Evolutionary conservation across 2,888 invertebrate genomes (phyloP).

Genomic region (Mayetiola destructor): DNA sequence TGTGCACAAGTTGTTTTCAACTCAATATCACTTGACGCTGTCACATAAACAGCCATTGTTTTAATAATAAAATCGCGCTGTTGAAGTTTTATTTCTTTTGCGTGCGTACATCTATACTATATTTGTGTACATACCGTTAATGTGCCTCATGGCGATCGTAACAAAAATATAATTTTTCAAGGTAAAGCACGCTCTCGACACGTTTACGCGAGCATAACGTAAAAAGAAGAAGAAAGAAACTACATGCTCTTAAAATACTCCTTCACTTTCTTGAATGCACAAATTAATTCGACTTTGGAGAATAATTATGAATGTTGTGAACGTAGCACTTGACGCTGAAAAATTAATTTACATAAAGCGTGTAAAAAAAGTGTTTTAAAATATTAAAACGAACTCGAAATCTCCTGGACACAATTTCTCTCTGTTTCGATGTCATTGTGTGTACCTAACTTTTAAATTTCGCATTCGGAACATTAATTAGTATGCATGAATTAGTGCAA

Average conservation of each 20-base stretch:
- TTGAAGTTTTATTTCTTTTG: background rate
- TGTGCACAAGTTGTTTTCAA: no score
- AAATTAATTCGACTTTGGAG: constrained; percentile 11
- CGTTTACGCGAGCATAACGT: no score
- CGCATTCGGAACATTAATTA: no score
- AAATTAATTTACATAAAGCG: constrained; percentile 9
- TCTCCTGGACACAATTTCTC: no score
- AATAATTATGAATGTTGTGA: constrained; percentile 5
- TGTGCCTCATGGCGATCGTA: constrained; percentile 6
- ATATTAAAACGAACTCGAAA: no score
- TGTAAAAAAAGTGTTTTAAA: background rate
- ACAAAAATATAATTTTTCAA: background rate
- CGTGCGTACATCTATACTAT: background rate
- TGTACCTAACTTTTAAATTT: no score
- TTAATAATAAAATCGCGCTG: no score
- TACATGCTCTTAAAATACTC: background rate
- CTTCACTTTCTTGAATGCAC: background rate
- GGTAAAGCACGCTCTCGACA: background rate
- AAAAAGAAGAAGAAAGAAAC: background rate
- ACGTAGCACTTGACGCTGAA: constrained; percentile 1
- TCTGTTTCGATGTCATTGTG: no score
- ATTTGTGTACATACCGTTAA: background rate
- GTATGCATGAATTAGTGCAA: no score
- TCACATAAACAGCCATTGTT: background rate
- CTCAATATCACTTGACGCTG: no score